A percentile compares a stretch with the other conserved stretches of the same genome.
These are phyloP conservation scores for Sebastes steindachneri DNA, from an alignment of 2,797 vertebrate species.

Conservation along the genomic window DNA sequence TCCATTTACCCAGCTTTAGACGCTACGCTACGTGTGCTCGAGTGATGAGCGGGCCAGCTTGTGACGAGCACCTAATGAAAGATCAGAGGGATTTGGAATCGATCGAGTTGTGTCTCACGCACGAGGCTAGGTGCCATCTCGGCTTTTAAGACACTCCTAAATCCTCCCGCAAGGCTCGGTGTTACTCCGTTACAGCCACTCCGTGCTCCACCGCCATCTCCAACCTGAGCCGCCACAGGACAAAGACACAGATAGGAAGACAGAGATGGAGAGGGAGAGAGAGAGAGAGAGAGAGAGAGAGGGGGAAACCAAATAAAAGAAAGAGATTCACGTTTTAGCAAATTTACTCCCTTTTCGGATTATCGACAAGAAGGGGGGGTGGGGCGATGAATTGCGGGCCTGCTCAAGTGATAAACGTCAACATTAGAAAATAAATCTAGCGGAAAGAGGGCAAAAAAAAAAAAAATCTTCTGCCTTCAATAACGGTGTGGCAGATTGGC, in stretches of 20 bases:
- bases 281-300: neutral
- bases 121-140: constrained; percentile 46
- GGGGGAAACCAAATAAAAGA: constrained; percentile 22
- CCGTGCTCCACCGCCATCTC: neutral
- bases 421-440: constrained; percentile 89
- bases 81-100: constrained; percentile 64
- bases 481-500: constrained; percentile 69
- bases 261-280: neutral
- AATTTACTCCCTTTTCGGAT: constrained; percentile 76
- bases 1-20: constrained; percentile 29
- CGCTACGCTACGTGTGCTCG: neutral
- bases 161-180: constrained; percentile 35
- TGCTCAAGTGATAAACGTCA: constrained; percentile 86
- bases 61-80: constrained; percentile 70
- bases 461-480: constrained; percentile 81
- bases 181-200: constrained; percentile 26
- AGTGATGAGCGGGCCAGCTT: constrained; percentile 46
- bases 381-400: constrained; percentile 78
- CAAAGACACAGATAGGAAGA: constrained; percentile 26
- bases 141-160: constrained; percentile 49
- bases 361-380: constrained; percentile 77
- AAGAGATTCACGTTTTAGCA: constrained; percentile 72
- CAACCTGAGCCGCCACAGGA: constrained; percentile 47
- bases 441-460: constrained; percentile 61
- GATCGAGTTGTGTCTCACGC: constrained; percentile 50